Evolutionary conservation across 2,888 invertebrate genomes (phyloP).

Genomic region (Pyrgus malvae): DNA sequence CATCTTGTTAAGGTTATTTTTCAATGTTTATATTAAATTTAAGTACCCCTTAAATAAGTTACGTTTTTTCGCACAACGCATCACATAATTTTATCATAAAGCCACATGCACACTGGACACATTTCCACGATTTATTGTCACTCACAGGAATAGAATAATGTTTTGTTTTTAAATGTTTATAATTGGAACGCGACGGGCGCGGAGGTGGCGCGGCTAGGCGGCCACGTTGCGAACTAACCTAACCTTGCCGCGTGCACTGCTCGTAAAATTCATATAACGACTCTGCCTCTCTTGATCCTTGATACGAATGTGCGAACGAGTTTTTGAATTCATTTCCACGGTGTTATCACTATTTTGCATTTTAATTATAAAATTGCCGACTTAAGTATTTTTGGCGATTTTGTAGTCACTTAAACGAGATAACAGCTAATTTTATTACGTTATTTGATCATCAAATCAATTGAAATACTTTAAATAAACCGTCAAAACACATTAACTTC

Average conservation of each 20-base stretch:
- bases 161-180: constrained; percentile 29
- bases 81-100: too few species aligned
- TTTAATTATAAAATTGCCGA: neutral
- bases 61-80: too few species aligned
- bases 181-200: constrained; percentile 47
- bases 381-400: too few species aligned
- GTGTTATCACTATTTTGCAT: neutral
- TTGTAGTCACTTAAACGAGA: too few species aligned
- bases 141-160: neutral
- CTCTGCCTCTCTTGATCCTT: constrained; percentile 62
- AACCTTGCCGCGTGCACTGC: constrained; percentile 66
- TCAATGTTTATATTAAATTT: too few species aligned
- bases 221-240: constrained; percentile 79
- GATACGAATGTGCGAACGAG: constrained; percentile 34
- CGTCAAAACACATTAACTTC: too few species aligned
- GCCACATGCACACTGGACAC: constrained; percentile 11
- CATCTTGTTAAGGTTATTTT: too few species aligned
- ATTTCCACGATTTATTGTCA: neutral
- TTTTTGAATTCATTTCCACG: constrained; percentile 33
- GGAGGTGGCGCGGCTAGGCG: constrained; percentile 70
- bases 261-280: constrained; percentile 51
- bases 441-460: too few species aligned
- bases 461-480: too few species aligned
- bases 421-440: too few species aligned
- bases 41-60: too few species aligned